Evolutionary conservation across 2,113 vertebrate genomes (phyloP), one percentile per base, ranked within the genome.

Genomic region (Mionectes macconnelli): DNA sequence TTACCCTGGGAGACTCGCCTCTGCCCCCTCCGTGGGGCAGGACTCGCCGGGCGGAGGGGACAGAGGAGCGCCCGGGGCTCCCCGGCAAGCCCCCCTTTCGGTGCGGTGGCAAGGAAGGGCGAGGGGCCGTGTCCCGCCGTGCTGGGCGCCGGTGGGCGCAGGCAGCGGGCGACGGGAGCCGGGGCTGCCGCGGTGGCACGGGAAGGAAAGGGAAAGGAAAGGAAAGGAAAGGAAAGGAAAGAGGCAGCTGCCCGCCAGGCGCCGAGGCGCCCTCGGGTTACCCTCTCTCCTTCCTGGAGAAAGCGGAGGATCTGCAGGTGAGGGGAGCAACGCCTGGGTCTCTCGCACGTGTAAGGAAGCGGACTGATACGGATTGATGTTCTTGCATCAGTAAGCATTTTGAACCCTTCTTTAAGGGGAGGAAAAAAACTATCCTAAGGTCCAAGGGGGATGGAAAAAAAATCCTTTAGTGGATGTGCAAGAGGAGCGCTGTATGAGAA

Each of bases 281-380:
- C 5, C 25, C 9, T 27, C 7, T 7, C 8, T 63, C 23, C 44
- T 4, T 50, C 8, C 33, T 4, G 16, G 47, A 14, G 47, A 33
- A 40, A 85, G 28, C 30, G 57, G 18, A 8, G 37, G 49, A 39
- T 3, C 15, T 8, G 72, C 85, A 45, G 85, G 90, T 67, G 82
- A 81, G 62, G 14, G 27, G 4, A 21, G 49, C 28, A 45, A 0
- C 15, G 3, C 5, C 15, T 3, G 55, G 8, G 1, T n/a, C n/a
- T 59, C 47, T 25, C 10, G 19, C 5, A 2, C 8, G 30, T 12
- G 28, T 25, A 5, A 53, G 39, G 20, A 50, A 69, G 21, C 3
- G 30, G 19, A 40, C 2, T 33, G 82, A 22, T 22, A 27, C 4
- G 35, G 31, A 35, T 4, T 19, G 47, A 24, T 42, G 56, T 42